phyloP scores from a whole-genome alignment of 2,797 vertebrate genomes.

The Parauchenoglanis ngamensis region DNA sequence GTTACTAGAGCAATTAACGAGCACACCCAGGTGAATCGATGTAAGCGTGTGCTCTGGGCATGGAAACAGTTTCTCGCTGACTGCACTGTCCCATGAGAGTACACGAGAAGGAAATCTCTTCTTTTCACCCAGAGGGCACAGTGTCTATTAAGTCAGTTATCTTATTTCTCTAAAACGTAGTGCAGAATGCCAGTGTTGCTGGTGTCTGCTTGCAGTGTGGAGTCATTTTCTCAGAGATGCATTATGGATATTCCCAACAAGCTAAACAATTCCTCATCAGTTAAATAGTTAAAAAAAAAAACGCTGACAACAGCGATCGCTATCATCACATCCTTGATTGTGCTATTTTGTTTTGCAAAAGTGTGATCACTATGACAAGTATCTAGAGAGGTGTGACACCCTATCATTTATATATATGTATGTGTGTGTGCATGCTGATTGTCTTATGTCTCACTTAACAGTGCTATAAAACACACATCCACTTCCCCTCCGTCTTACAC shows the following conservation, averaged over 20 bases:
- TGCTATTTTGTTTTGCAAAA: constrained; percentile 31
- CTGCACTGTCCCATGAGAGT: constrained; percentile 6
- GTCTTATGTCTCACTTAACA: neutral
- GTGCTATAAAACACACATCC: constrained; percentile 4
- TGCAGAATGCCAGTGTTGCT: neutral
- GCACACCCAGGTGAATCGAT: constrained; percentile 25
- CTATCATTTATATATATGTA: constrained; percentile 7
- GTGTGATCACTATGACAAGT: constrained; percentile 6
- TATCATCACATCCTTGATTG: constrained; percentile 33
- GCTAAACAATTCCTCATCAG: constrained; percentile 40
- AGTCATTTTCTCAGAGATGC: constrained; percentile 38
- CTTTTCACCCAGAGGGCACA: constrained; percentile 42
- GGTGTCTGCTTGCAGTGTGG: constrained; percentile 19
- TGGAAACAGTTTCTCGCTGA: constrained; percentile 6
- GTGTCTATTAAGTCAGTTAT: constrained; percentile 42
- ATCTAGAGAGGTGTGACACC: neutral
- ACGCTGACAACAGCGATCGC: neutral
- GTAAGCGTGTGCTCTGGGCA: constrained; percentile 1
- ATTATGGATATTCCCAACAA: constrained; percentile 34
- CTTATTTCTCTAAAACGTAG: constrained; percentile 12
- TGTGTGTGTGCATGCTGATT: neutral
- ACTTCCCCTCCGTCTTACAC: neutral
- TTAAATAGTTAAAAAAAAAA: constrained; percentile 9
- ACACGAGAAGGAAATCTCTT: constrained; percentile 44
- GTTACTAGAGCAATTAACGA: constrained; percentile 29